Conservation (phyloP, 2,888 invertebrate genomes). For the Hirtodrosophila histrioides region DNA sequence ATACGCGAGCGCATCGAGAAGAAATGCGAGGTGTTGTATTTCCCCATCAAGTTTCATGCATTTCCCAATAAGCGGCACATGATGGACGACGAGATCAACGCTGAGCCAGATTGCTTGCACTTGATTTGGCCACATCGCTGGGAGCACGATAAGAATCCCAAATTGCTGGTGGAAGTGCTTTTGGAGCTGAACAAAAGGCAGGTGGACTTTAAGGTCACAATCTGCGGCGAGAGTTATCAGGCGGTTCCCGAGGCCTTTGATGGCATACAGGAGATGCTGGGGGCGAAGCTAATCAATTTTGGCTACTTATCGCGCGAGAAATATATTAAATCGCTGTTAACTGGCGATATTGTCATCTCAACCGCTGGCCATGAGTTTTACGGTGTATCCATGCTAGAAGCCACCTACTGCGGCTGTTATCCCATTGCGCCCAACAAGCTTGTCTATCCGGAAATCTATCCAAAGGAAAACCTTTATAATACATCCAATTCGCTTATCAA, state of each 20-base stretch:
- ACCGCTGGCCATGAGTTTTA: conserved; percentile 91
- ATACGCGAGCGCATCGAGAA: conserved; percentile 85
- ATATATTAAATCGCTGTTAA: conserved; percentile 86
- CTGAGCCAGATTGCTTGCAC: conserved; percentile 83
- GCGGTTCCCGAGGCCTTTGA: conserved; percentile 87
- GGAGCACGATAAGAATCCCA: conserved; percentile 91
- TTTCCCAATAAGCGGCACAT: conserved; percentile 82
- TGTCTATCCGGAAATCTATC: conserved; percentile 91
- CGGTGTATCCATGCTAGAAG: conserved; percentile 91
- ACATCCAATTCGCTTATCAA: conserved; percentile 86
- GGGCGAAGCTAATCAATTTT: conserved; percentile 86
- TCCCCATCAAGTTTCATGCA: conserved; percentile 86
- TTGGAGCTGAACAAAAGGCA: conserved; percentile 85
- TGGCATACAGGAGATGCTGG: conserved; percentile 85
- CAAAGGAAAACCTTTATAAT: conserved; percentile 86
- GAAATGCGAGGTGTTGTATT: conserved; percentile 88
- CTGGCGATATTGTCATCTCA: conserved; percentile 88
- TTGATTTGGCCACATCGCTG: conserved; percentile 91
- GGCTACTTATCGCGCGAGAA: conserved; percentile 86
- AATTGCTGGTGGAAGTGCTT: conserved; percentile 86
- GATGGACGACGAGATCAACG: conserved; percentile 43
- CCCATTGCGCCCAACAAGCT: conserved; percentile 89
- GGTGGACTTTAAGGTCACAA: conserved; percentile 86
- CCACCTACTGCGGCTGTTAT: conserved; percentile 88
- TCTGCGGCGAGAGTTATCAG: conserved; percentile 87